These are phyloP conservation scores for Lepus townsendii DNA, from an alignment of 2,797 vertebrate genomes.

Conservation along the genomic window DNA sequence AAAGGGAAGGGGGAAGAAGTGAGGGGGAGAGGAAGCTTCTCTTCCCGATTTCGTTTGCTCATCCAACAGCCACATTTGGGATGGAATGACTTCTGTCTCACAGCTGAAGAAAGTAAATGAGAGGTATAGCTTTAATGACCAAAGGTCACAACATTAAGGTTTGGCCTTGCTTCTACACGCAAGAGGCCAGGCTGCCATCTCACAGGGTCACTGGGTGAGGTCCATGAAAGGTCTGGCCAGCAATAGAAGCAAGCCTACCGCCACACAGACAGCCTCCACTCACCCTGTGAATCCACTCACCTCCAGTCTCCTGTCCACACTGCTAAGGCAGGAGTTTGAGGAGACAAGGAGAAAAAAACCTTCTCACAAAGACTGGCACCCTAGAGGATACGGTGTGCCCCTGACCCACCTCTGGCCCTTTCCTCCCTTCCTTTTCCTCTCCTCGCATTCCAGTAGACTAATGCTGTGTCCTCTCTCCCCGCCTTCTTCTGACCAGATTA, in stretches of 20 bases:
- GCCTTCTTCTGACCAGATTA: slow-evolving; percentile 29
- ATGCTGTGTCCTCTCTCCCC: background rate
- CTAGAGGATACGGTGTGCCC: background rate
- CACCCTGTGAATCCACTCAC: background rate
- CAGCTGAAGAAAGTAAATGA: background rate
- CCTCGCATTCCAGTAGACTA: background rate
- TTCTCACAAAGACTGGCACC: background rate
- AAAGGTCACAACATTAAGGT: background rate
- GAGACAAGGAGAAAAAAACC: background rate
- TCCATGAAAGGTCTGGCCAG: background rate
- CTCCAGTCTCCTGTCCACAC: background rate
- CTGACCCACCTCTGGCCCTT: background rate
- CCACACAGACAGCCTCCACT: background rate
- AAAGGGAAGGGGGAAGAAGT: background rate
- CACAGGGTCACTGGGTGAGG: background rate
- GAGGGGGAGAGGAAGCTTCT: background rate
- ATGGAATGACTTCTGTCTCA: background rate
- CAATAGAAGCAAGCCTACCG: background rate
- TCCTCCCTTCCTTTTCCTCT: background rate
- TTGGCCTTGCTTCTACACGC: background rate
- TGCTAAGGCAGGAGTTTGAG: background rate
- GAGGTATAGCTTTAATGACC: background rate
- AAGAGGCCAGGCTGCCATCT: background rate
- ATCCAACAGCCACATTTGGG: background rate
- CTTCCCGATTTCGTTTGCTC: background rate